Evolutionary conservation across 1,140 invertebrate genomes (phyloP).

Genomic region (Papilio glaucus): DNA sequence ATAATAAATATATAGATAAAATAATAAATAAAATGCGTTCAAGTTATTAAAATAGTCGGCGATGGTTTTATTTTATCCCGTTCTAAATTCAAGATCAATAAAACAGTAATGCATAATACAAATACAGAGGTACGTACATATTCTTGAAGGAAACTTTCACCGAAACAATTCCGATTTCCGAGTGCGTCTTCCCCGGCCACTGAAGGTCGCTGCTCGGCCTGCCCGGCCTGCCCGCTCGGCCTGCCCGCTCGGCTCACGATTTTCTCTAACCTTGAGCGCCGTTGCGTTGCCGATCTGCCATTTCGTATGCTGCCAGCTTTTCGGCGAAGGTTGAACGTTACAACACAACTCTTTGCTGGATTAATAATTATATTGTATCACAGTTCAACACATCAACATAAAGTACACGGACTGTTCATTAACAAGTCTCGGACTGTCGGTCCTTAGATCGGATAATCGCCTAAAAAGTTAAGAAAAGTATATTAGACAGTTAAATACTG

Average conservation of each 20-base stretch:
- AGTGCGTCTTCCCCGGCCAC: background rate
- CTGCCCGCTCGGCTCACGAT: background rate
- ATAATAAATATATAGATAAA: too few species aligned
- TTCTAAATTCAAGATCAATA: background rate
- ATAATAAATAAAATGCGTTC: too few species aligned
- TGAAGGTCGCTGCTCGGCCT: conserved; percentile 2
- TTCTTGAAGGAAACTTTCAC: conserved; percentile 2
- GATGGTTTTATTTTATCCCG: too few species aligned
- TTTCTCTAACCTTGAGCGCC: conserved; percentile 22
- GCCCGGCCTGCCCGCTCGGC: background rate
- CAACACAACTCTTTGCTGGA: conserved; percentile 18
- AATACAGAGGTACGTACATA: background rate
- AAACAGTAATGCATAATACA: background rate
- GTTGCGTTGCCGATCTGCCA: conserved; percentile 21
- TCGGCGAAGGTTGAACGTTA: conserved; percentile 10
- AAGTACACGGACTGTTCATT: background rate
- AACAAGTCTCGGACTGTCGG: too few species aligned
- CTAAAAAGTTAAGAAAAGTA: too few species aligned
- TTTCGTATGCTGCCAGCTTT: conserved; percentile 16
- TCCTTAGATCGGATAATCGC: too few species aligned
- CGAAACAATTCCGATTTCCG: conserved; percentile 13
- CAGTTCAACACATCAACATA: background rate
- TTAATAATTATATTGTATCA: conserved; percentile 20
- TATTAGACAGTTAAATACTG: too few species aligned
- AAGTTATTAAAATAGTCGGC: too few species aligned